Conservation (phyloP, 2,888 invertebrate genomes). For the Pollenia labialis region DNA sequence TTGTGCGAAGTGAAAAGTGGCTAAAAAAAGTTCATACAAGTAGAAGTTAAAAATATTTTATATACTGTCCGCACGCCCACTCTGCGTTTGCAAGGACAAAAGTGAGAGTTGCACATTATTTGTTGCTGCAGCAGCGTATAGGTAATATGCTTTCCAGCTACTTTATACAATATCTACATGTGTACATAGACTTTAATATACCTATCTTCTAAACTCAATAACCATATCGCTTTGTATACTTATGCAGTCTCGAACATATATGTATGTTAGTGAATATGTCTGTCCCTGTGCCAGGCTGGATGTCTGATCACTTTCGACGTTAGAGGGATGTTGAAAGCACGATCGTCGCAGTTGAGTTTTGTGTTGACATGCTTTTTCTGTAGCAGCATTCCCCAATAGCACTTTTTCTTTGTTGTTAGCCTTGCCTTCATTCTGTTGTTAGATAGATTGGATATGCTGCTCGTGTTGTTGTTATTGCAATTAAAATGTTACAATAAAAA, state of each 20-base stretch:
- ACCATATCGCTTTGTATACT: background rate
- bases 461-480: constrained; percentile 36
- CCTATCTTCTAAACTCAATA: background rate
- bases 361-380: constrained; percentile 14
- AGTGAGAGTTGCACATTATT: constrained; percentile 70
- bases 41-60: background rate
- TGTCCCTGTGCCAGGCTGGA: background rate
- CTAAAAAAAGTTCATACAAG: constrained; percentile 26
- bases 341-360: constrained; percentile 38
- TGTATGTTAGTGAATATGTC: background rate
- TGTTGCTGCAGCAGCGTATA: constrained; percentile 61
- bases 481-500: constrained; percentile 28
- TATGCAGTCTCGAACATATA: background rate
- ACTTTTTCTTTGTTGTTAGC: constrained; percentile 67
- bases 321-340: constrained; percentile 42
- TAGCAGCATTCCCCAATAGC: constrained; percentile 24
- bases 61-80: constrained; percentile 68
- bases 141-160: constrained; percentile 43
- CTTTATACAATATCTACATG: too few relatives aligned
- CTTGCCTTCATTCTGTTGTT: constrained; percentile 58
- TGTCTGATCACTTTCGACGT: background rate
- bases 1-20: constrained; percentile 3
- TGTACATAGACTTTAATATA: background rate
- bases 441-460: constrained; percentile 44
- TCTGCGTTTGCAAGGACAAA: constrained; percentile 68